Base-by-base conservation (phyloP, 2,888 invertebrate genomes). In the Erebia epiphron region DNA sequence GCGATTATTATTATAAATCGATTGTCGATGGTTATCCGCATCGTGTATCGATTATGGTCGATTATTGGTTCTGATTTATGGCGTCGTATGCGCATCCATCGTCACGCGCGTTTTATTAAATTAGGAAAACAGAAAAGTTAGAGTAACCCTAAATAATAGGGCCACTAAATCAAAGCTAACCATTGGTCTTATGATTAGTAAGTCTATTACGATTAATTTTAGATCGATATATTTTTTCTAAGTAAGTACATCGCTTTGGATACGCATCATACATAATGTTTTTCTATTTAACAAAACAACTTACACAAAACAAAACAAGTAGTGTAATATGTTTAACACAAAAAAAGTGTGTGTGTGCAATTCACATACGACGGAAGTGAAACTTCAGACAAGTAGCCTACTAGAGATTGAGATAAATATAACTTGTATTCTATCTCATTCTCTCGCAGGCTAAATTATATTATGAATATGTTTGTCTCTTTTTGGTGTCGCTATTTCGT, bases 61-160 rank as follows among this genome's bases (percentile, higher is more conserved):
- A 87, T 89, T 87, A 88, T 87, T 86, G 86, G 86, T 85, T 85
- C 81, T 86, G 84, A 85, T 84, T 86, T 85, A 86, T 82, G 73
- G 79, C 77, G 76, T 77, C 73, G 65, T 75, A 76, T 76, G 79
- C 76, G 76, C 77, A 79, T 78, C 79, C 76, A 77, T 78, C 79
- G 75, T 75, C 76, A 76, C 76, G 75, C 70, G 68, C 46, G 46
- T 70, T 74, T 69, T 58, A 65, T 73, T 74, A 60, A 63, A 70
- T 69, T 70, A 68, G 63, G 50, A 64, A 70, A 63, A 62, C 49
- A 58, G 46, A 58, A 58, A 67, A 10, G 13, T 54, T 56, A 46
- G 16, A 26, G 50, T 49, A 26, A 46, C n/a, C 35, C 49, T 49
- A 50, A 56, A 16, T 43, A 65, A 65, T 52, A 67, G 50, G 58